Base-by-base conservation (phyloP, 2,888 invertebrate genomes). In the Torymus auratus region DNA sequence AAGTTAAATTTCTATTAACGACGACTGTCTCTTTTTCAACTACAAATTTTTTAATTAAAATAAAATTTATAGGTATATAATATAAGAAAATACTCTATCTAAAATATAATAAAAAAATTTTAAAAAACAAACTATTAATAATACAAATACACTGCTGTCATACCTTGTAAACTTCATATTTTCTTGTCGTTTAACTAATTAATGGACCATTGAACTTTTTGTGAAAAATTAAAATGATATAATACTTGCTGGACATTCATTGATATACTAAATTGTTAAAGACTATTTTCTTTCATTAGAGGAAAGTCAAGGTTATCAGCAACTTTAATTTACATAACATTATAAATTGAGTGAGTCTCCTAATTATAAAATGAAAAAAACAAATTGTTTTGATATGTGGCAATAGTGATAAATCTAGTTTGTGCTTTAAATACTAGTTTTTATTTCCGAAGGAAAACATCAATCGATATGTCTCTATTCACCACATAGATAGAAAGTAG, bases 151-250 rank as follows among this genome's bases (percentile, higher is more conserved):
- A 77, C 58, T 62, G 71, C 70, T 74, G 60, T 68, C 81, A 75
- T 82, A 82, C 78, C 81, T 82, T 82, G 81, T 60, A 55, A 75
- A 74, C 69, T 71, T 82, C 78, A 82, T 81, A 73, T 72, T 70
- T 77, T 74, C 81, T 78, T 70, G 81, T 56, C 56, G 56, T 41
- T 53, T 60, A 72, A 73, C 20, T 73, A 77, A 77, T 41, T 73
- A 64, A 71, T 67, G n/a, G 62, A 52, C 62, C 69, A 58, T 72
- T n/a, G 14, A 61, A 60, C 20, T 71, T 75, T 75, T 61, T 50
- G 14, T 14, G 15, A 75, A 71, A 71, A 74, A 71, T 74, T 13
- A 52, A 78, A 70, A 50, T 81, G 67, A 73, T 28, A 67, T 60
- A 80, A 65, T 68, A 58, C 69, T 77, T 41, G 53, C 23, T 64